Percentiles rank a stretch among this genome's conserved stretches.
These are phyloP conservation scores for Diphyllodes magnificus DNA, from an alignment of 2,113 vertebrate species.

Conservation along the genomic window DNA sequence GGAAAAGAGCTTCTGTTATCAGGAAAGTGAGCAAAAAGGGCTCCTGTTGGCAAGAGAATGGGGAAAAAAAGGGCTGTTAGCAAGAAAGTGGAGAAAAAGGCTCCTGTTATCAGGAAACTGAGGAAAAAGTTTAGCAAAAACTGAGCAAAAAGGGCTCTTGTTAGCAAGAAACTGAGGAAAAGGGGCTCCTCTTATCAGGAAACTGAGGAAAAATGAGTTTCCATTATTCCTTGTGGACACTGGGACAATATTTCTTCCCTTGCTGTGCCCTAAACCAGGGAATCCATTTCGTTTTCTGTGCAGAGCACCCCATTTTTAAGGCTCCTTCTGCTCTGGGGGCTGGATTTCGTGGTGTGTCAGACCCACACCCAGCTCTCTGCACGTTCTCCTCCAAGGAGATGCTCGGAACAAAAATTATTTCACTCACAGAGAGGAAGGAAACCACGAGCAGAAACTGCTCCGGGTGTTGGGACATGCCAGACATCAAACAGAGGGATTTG, in stretches of 20 bases:
- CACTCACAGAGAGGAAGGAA: background rate
- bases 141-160: background rate
- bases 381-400: background rate
- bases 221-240: background rate
- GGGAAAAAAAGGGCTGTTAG: accelerated
- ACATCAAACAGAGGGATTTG: background rate
- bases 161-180: accelerated
- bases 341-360: background rate
- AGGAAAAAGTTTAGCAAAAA: accelerated
- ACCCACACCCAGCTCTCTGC: background rate
- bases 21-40: background rate
- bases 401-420: background rate
- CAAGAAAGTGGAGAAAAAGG: background rate
- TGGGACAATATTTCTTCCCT: background rate
- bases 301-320: background rate
- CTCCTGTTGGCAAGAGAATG: no score
- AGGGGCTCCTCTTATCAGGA: background rate
- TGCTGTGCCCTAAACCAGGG: background rate
- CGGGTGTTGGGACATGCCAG: background rate
- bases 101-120: accelerated
- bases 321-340: background rate
- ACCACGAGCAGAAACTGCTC: background rate
- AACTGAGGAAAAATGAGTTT: background rate
- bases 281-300: background rate
- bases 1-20: accelerated